Evolutionary conservation across 1,140 invertebrate species (phyloP).

Genomic region (Drosophila navojoa): DNA sequence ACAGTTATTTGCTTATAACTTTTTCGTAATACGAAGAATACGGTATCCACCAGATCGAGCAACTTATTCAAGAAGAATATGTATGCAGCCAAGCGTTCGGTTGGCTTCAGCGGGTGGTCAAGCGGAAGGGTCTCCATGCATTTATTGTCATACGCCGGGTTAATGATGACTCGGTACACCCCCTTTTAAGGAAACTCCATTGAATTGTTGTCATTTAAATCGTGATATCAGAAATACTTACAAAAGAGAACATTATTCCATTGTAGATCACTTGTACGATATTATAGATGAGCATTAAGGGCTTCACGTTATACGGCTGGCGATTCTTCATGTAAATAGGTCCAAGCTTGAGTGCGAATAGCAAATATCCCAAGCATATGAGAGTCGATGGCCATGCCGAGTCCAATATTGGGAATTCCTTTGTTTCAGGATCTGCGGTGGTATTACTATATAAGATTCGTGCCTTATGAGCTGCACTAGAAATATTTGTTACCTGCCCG

Average conservation of each 20-base stretch:
- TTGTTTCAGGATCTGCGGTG: slow-evolving; percentile 10
- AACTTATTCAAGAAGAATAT: slow-evolving; percentile 52
- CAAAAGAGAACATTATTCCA: background rate
- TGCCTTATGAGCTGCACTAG: background rate
- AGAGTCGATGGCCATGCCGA: slow-evolving; percentile 79
- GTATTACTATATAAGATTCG: background rate
- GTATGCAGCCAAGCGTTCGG: slow-evolving; percentile 23
- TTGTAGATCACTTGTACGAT: slow-evolving; percentile 85
- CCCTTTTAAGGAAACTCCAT: slow-evolving; percentile 18
- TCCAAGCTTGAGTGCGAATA: slow-evolving; percentile 86
- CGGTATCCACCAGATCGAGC: slow-evolving; percentile 88
- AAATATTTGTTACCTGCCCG: background rate
- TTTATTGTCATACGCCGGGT: background rate
- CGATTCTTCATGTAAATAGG: slow-evolving; percentile 92
- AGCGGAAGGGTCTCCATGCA: slow-evolving; percentile 1
- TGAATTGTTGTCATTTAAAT: too few species aligned
- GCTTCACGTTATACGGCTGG: slow-evolving; percentile 90
- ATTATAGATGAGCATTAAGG: slow-evolving; percentile 91
- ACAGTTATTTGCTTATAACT: slow-evolving; percentile 93
- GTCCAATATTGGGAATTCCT: background rate
- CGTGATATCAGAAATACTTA: slow-evolving; percentile 1
- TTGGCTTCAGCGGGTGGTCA: slow-evolving; percentile 23
- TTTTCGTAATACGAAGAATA: slow-evolving; percentile 94
- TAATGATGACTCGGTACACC: background rate
- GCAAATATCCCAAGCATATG: slow-evolving; percentile 89